Evolutionary conservation across 2,113 vertebrate genomes (phyloP), one percentile per base, ranked within the genome.

Genomic region (Sinocyclocheilus rhinocerous): DNA sequence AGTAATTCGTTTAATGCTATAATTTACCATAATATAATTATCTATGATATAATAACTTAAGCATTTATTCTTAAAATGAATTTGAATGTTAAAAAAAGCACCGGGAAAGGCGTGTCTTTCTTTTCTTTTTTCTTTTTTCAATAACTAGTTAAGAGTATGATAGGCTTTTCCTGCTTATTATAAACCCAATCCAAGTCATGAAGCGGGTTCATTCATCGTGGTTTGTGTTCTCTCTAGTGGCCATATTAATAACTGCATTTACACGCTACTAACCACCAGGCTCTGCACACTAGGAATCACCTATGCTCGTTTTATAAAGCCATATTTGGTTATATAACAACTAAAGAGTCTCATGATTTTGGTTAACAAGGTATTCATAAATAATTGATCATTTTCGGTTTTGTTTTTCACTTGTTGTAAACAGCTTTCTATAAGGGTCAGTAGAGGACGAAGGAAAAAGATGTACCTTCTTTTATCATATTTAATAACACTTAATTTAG

Each of bases 191-290:
- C 0, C 52, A 55, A 55, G 16, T 55, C 16, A 59, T 59, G 22
- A 61, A 61, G 6, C 0, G 2, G 20, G 22, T 61, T n/a, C 20
- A 61, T 61, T 79, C 4, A 39, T 39, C 29, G 18, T 13, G 55
- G 20, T 79, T 13, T 79, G 55, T 55, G 18, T 39, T 59, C 77
- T 59, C 77, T 61, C 77, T 61, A 61, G 77, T 79, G 77, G 77
- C 10, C 55, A 61, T 5, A 39, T 18, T 6, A 61, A 4, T 57
- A 59, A 79, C 33, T 42, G 5, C 55, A 61, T 39, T 36, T 3
- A 55, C 52, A 20, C 52, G 16, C 16, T 8, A 57, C n/a, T 13
- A 59, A 59, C 18, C 18, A 57, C 55, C 10, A 18, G 6, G 52
- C 50, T 52, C 50, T 52, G 48, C 48, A 50, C 48, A 50, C 48